Conservation (phyloP, 2,113 vertebrate genomes). For the Seriola quinqueradiata region DNA sequence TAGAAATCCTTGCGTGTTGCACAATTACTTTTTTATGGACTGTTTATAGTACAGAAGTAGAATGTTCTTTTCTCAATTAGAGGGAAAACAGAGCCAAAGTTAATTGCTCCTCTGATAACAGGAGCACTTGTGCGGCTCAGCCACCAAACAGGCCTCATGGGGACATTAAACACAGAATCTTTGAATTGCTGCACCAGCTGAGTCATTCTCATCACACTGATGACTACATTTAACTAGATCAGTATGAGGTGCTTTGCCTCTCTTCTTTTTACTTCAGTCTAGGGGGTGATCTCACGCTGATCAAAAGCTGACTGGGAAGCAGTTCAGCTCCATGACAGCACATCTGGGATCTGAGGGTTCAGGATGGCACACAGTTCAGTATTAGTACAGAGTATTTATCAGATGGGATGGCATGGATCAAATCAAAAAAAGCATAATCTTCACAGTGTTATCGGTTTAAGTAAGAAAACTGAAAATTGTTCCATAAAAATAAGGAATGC, state of each 20-base stretch:
- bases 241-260: conserved; percentile 52
- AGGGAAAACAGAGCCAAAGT: conserved; percentile 61
- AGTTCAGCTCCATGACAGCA: conserved; percentile 35
- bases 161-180: conserved; percentile 67
- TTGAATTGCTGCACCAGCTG: conserved; percentile 66
- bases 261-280: conserved; percentile 53
- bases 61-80: conserved; percentile 72
- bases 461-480: not conserved
- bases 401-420: conserved; percentile 5
- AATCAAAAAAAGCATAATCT: conserved; percentile 24
- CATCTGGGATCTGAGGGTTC: conserved; percentile 34
- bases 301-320: conserved; percentile 55
- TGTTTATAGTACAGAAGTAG: conserved; percentile 57
- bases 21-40: conserved; percentile 59
- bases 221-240: conserved; percentile 74
- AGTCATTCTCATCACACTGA: conserved; percentile 75
- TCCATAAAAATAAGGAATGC: not conserved
- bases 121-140: conserved; percentile 54
- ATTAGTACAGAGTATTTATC: conserved; percentile 16
- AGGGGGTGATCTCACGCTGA: conserved; percentile 47
- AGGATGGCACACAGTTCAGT: conserved; percentile 18
- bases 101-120: conserved; percentile 75
- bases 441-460: not conserved
- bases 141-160: conserved; percentile 59
- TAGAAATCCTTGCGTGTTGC: conserved; percentile 52